Base-by-base conservation (phyloP, 2,113 vertebrate genomes). In the Coryphaenoides rupestris region DNA sequence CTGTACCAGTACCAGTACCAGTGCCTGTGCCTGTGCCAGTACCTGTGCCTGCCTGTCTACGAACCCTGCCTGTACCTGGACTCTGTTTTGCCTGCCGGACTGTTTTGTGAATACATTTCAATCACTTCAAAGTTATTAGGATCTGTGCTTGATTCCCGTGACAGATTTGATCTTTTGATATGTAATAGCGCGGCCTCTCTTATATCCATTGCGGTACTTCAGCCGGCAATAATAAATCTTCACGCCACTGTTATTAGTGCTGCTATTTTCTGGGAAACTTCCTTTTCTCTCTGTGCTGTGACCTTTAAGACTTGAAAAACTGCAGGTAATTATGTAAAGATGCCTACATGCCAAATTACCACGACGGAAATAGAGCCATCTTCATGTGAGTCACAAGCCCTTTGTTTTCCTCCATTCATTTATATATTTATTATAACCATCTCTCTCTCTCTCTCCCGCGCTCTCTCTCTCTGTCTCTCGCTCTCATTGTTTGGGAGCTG, bases 231-330 rank as follows among this genome's bases (percentile, higher is more conserved):
- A 50, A 50, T n/a, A 50, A 16, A 50, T 50, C 47, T 50, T 50
- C 47, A n/a, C 47, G 17, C 47, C 47, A 16, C 47, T 50, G 17
- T 50, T 50, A 50, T 50, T 50, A 50, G 17, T n/a, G 47, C 15
- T 17, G 47, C 1, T 16, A 50, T 50, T 50, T 50, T 50, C 47
- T 6, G 47, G 14, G 14, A 16, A 16, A 17, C 47, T 4, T 58
- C 55, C 15, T 58, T 22, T 14, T 28, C 14, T 26, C 22, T 28
- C 23, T n/a, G 22, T 23, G 24, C 24, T 7, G 12, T 17, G 22
- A 58, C 24, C 55, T 58, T 26, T 58, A 40, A 26, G 23, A 26
- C 22, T n/a, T 58, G 55, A 58, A 58, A 58, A n/a, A 22, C 23
- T 40, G 33, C 24, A 28, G 24, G 24, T 26, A 58, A 58, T 58